Percentiles rank a stretch among this genome's conserved stretches.
phyloP scores from a whole-genome alignment of 2,888 invertebrate genomes.

The Leptinotarsa juncta region DNA sequence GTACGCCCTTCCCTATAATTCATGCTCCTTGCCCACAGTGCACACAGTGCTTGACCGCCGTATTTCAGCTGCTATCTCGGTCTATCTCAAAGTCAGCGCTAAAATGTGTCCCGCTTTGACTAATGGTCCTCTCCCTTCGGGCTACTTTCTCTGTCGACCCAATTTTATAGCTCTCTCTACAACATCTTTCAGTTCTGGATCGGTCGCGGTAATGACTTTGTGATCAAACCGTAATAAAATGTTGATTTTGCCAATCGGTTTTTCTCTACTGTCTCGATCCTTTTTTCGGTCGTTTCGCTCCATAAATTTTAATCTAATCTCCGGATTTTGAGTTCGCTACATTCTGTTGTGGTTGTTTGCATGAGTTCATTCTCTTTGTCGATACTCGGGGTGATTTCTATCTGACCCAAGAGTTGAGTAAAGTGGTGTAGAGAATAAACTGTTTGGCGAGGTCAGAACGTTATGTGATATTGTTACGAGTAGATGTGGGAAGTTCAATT shows the following conservation, averaged over 20 bases:
- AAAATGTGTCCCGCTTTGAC: constrained; percentile 48
- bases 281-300: constrained; percentile 12
- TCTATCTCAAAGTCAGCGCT: constrained; percentile 44
- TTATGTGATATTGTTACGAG: too few species aligned
- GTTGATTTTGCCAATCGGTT: constrained; percentile 39
- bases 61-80: constrained; percentile 47
- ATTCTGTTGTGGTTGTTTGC: constrained; percentile 1
- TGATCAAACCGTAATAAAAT: constrained; percentile 48
- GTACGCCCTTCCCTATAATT: background rate
- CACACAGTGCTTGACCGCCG: constrained; percentile 37
- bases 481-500: too few species aligned
- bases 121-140: constrained; percentile 47
- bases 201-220: constrained; percentile 44
- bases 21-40: constrained; percentile 11
- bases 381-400: background rate
- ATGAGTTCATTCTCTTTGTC: constrained; percentile 7
- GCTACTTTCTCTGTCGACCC: constrained; percentile 36
- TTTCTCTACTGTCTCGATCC: constrained; percentile 27
- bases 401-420: background rate
- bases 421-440: background rate
- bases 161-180: constrained; percentile 45
- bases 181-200: constrained; percentile 36
- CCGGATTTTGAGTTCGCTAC: background rate
- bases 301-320: constrained; percentile 34
- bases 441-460: background rate